These are phyloP conservation scores for Mythimna loreyi DNA, from an alignment of 2,888 invertebrate species.

Conservation along the genomic window DNA sequence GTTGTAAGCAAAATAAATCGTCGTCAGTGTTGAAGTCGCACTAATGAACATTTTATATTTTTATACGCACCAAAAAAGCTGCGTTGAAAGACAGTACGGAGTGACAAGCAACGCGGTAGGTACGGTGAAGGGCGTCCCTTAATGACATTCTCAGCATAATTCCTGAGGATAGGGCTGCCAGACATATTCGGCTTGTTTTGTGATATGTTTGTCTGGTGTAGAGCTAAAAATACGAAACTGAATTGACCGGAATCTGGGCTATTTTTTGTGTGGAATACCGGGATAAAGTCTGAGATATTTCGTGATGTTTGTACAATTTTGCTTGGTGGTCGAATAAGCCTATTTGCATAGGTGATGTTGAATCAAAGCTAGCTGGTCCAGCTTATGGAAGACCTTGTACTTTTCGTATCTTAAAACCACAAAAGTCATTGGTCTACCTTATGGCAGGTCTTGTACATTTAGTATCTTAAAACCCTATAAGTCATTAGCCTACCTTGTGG, in stretches of 20 bases:
- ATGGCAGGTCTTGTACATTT: too few species aligned
- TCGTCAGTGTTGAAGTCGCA: constrained; percentile 75
- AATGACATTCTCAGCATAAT: constrained; percentile 85
- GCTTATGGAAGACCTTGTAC: too few species aligned
- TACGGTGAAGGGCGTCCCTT: constrained; percentile 82
- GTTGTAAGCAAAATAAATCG: constrained; percentile 60
- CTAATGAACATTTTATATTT: constrained; percentile 88
- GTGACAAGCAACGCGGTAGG: constrained; percentile 89
- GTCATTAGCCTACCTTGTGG: too few species aligned
- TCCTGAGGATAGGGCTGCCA: constrained; percentile 59
- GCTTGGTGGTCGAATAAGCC: background rate
- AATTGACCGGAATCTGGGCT: constrained; percentile 1
- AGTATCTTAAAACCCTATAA: too few species aligned
- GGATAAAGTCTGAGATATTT: background rate
- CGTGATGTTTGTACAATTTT: background rate
- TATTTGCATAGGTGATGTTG: background rate
- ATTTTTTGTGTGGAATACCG: background rate
- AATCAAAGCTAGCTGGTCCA: background rate
- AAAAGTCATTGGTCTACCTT: too few species aligned
- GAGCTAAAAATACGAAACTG: constrained; percentile 22
- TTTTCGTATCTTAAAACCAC: too few species aligned
- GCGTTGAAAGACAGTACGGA: constrained; percentile 84
- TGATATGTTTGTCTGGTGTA: constrained; percentile 6
- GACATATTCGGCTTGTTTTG: constrained; percentile 11
- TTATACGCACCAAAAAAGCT: constrained; percentile 79